A percentile compares a stretch with the other conserved stretches of the same genome.
These are phyloP conservation scores for Listrodromus nycthemerus DNA, from an alignment of 2,888 invertebrate species.

Conservation along the genomic window DNA sequence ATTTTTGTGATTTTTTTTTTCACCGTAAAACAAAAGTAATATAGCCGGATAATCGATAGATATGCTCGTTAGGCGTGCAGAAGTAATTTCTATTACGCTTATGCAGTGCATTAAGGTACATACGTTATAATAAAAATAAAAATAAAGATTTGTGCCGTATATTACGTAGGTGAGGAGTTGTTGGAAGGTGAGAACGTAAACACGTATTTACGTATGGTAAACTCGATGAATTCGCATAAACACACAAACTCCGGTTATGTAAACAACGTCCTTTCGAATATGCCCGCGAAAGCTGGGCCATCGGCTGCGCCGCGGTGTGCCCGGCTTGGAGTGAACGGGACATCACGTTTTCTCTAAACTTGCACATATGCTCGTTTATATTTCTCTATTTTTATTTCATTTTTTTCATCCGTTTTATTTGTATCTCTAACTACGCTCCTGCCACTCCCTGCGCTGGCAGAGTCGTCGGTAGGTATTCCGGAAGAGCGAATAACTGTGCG, in stretches of 20 bases:
- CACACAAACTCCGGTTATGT: constrained; percentile 57
- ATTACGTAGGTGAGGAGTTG: constrained; percentile 3
- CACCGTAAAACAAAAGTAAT: too few species aligned
- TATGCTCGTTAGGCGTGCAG: background rate
- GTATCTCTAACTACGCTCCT: constrained; percentile 37
- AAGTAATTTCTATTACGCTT: background rate
- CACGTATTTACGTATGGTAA: constrained; percentile 57
- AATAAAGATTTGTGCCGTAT: background rate
- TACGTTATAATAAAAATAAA: constrained; percentile 6
- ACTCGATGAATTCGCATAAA: constrained; percentile 59
- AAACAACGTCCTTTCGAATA: constrained; percentile 62
- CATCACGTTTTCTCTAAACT: constrained; percentile 28
- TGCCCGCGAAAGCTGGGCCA: constrained; percentile 28
- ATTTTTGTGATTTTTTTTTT: too few species aligned
- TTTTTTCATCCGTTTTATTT: constrained; percentile 33
- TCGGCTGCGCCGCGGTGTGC: constrained; percentile 9
- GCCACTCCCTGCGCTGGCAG: constrained; percentile 9
- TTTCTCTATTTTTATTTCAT: constrained; percentile 35
- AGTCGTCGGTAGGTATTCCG: background rate
- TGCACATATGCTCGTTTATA: constrained; percentile 49
- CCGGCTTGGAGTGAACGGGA: constrained; percentile 36
- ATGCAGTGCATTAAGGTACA: constrained; percentile 2
- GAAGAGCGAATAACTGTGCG: background rate
- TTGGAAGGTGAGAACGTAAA: constrained; percentile 40
- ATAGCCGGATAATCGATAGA: too few species aligned